A percentile compares a stretch with the other conserved stretches of the same genome.
Evolutionary conservation across 2,797 vertebrate species (phyloP).

Genomic region (Epinephelus coioides): DNA sequence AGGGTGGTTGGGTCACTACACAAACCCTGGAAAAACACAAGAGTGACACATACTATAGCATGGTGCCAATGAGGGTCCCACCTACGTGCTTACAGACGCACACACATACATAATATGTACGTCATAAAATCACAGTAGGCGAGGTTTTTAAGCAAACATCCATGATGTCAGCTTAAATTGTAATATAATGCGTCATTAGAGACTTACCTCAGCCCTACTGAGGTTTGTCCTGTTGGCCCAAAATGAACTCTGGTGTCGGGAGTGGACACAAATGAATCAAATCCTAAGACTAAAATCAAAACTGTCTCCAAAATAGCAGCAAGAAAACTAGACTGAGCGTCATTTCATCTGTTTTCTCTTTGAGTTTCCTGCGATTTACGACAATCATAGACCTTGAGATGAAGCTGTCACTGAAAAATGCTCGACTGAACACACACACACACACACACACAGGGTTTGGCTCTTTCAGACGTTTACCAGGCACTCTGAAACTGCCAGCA

Average conservation of each 20-base stretch:
- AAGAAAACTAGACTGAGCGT: not conserved
- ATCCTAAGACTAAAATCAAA: conserved; percentile 3
- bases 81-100: conserved; percentile 24
- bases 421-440: not conserved
- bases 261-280: not conserved
- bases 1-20: conserved; percentile 47
- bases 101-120: not conserved
- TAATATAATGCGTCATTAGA: not conserved
- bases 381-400: not conserved
- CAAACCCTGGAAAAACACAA: conserved; percentile 60
- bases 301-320: not conserved
- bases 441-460: not conserved
- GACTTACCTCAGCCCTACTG: not conserved
- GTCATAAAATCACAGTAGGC: not conserved
- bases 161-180: not conserved
- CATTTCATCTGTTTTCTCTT: not conserved
- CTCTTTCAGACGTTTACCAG: conserved; percentile 7
- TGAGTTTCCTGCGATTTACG: not conserved
- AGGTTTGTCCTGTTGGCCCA: not conserved
- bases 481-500: not conserved
- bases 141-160: not conserved
- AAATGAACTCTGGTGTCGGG: not conserved
- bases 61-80: conserved; percentile 53
- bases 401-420: not conserved
- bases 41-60: conserved; percentile 66